Evolutionary conservation across 1,140 invertebrate genomes (phyloP).

Genomic region (Mycetomoellerius zeteki): DNA sequence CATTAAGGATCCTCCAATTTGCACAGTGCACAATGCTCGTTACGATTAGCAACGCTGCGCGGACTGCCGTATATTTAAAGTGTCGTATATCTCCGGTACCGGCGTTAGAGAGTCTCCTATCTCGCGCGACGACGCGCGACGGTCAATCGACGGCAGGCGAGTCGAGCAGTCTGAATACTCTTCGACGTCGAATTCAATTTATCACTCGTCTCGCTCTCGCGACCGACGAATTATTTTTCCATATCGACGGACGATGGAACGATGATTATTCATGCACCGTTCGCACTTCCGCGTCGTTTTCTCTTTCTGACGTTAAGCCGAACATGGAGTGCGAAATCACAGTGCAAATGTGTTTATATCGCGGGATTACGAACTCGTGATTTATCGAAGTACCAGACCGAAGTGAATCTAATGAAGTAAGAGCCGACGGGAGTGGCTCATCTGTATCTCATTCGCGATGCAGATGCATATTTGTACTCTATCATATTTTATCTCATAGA

Average conservation of each 20-base stretch:
- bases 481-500: too few relatives aligned
- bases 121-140: conserved; percentile 16
- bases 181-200: conserved; percentile 58
- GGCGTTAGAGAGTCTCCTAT: background rate
- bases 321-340: background rate
- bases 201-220: conserved; percentile 26
- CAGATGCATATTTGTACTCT: too few relatives aligned
- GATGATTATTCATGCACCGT: conserved; percentile 29
- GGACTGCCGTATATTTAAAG: conserved; percentile 68
- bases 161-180: background rate
- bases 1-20: conserved; percentile 78
- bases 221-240: conserved; percentile 45
- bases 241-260: background rate
- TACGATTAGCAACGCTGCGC: conserved; percentile 60
- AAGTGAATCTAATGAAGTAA: conserved; percentile 27
- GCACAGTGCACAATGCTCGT: conserved; percentile 73
- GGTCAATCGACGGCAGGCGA: conserved; percentile 26
- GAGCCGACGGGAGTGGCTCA: background rate
- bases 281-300: background rate
- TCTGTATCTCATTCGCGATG: too few relatives aligned
- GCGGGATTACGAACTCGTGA: background rate
- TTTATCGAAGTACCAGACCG: background rate
- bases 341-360: background rate
- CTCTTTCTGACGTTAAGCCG: background rate
- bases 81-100: conserved; percentile 62